Evolutionary conservation across 2,888 invertebrate species (phyloP).

Genomic region (Rhingia rostrata): DNA sequence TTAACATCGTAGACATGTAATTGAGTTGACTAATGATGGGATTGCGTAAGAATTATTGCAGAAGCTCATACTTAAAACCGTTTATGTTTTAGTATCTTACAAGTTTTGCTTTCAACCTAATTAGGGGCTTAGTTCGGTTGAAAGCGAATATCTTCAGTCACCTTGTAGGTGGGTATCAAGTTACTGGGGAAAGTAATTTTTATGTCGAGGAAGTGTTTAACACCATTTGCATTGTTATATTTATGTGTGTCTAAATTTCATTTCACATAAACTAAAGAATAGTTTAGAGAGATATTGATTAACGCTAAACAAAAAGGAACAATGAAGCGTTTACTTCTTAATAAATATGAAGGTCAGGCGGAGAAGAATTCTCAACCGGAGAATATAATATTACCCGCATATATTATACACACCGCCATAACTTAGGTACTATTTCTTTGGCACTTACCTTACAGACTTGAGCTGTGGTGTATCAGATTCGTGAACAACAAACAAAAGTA

Average conservation of each 20-base stretch:
- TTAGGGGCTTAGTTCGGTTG: no score
- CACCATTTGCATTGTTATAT: no score
- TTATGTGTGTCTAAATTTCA: no score
- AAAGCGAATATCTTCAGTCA: no score
- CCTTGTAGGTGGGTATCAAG: no score
- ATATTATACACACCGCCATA: not conserved
- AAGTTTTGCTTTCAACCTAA: not conserved
- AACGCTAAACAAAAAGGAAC: slow-evolving; percentile 19
- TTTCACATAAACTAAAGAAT: not conserved
- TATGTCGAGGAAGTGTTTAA: no score
- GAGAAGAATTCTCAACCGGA: not conserved
- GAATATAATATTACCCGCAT: not conserved
- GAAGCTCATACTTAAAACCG: not conserved
- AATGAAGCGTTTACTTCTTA: not conserved
- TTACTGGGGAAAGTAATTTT: no score
- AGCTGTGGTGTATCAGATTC: not conserved
- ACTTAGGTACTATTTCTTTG: not conserved
- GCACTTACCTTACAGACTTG: no score
- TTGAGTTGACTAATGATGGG: not conserved
- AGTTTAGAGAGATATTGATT: not conserved
- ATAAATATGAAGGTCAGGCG: slow-evolving; percentile 14
- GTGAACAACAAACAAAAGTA: not conserved
- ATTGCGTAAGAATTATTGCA: slow-evolving; percentile 25
- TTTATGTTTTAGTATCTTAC: not conserved
- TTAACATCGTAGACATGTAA: slow-evolving; percentile 1